Evolutionary conservation across 2,113 vertebrate genomes (phyloP).

Genomic region (Sturnira hondurensis): DNA sequence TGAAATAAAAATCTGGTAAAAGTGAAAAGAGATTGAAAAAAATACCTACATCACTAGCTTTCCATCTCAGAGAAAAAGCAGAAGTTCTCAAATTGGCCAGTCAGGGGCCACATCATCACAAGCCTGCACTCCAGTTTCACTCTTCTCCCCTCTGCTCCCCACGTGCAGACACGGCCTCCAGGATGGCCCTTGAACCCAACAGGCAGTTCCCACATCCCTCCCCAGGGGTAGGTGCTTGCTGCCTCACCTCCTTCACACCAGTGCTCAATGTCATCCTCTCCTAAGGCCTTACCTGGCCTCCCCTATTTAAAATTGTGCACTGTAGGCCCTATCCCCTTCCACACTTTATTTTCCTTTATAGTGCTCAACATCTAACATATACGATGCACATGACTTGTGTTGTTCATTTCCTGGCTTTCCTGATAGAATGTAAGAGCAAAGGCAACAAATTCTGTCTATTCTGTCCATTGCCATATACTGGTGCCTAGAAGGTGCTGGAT

Average conservation of each 20-base stretch:
- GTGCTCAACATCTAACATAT: background rate
- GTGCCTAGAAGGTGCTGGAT: background rate
- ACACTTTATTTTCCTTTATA: background rate
- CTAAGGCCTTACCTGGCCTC: background rate
- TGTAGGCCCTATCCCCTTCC: background rate
- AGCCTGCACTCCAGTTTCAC: background rate
- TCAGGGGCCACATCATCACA: accelerated
- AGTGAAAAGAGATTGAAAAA: background rate
- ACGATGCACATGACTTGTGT: background rate
- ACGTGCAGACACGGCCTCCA: background rate
- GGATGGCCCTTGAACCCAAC: no score
- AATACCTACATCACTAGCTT: background rate
- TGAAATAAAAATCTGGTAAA: background rate
- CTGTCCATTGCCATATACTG: background rate
- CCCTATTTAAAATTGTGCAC: background rate
- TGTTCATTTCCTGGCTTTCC: background rate
- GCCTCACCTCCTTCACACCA: background rate
- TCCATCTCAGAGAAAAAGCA: background rate
- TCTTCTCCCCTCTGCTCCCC: accelerated
- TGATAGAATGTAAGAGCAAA: background rate
- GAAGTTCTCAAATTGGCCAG: no score
- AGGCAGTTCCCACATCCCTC: background rate
- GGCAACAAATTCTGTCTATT: background rate
- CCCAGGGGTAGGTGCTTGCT: background rate
- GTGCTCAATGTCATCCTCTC: background rate